Conservation (phyloP, 92 coral and sea anemone genomes). For the Paramuricea clavata region DNA sequence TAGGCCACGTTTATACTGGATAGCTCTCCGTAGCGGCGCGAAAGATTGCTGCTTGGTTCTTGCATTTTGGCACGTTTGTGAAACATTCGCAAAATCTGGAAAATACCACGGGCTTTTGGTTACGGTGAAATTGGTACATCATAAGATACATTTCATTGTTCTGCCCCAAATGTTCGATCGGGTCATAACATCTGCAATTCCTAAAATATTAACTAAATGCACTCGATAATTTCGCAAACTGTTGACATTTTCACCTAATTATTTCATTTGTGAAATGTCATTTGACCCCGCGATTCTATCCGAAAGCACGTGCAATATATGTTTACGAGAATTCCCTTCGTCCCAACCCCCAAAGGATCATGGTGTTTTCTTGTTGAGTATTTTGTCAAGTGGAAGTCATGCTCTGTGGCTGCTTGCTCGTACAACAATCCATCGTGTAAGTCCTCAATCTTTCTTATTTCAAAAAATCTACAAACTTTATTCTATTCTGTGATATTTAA, state of each 20-base stretch:
- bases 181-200: not conserved
- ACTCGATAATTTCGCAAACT: not conserved
- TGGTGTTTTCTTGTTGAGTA: slow-evolving; percentile 11
- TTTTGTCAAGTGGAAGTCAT: slow-evolving; percentile 38
- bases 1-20: too few species aligned
- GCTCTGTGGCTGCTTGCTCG: slow-evolving; percentile 42
- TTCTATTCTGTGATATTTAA: slow-evolving; percentile 3
- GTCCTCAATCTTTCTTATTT: slow-evolving; percentile 7
- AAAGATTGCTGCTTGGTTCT: too few species aligned
- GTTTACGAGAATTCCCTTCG: slow-evolving; percentile 26
- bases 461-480: not conserved
- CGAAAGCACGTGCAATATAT: slow-evolving; percentile 30
- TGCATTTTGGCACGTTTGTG: too few species aligned
- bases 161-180: not conserved
- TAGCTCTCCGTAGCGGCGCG: too few species aligned
- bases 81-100: too few species aligned
- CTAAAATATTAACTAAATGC: not conserved
- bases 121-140: not conserved
- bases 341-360: slow-evolving; percentile 40
- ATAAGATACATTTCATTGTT: not conserved
- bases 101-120: not conserved
- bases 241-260: not conserved
- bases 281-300: slow-evolving; percentile 16
- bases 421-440: slow-evolving; percentile 44
- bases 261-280: not conserved